Percentiles rank a stretch among this genome's conserved stretches.
phyloP scores from a whole-genome alignment of 2,888 invertebrate species.

The Platycheirus albimanus region DNA sequence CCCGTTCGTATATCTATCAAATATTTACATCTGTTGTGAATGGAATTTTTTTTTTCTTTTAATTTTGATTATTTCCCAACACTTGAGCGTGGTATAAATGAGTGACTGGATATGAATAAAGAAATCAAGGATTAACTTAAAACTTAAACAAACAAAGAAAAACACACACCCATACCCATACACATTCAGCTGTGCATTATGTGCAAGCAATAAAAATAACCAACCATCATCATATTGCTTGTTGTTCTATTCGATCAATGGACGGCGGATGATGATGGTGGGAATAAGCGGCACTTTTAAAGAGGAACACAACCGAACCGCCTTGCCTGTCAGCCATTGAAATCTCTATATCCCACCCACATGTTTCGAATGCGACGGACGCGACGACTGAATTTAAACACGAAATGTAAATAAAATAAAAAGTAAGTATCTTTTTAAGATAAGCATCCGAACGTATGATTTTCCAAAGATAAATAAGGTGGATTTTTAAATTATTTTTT shows the following conservation, averaged over 20 bases:
- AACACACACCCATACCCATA: neutral
- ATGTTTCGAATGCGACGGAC: conserved; percentile 4
- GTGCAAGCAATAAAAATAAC: conserved; percentile 13
- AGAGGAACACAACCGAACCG: conserved; percentile 17
- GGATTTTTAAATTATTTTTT: conserved; percentile 38
- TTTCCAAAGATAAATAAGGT: conserved; percentile 33
- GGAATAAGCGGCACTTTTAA: conserved; percentile 60
- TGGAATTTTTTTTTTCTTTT: conserved; percentile 28
- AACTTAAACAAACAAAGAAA: conserved; percentile 46
- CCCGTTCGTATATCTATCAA: conserved; percentile 51
- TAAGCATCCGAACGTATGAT: conserved; percentile 44
- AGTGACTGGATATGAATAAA: conserved; percentile 45
- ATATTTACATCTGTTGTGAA: conserved; percentile 65
- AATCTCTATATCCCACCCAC: conserved; percentile 57
- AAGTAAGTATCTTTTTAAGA: conserved; percentile 34
- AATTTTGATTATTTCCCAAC: conserved; percentile 35
- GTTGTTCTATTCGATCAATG: conserved; percentile 53
- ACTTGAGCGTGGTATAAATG: conserved; percentile 30
- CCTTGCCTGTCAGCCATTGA: conserved; percentile 44
- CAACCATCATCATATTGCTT: conserved; percentile 12
- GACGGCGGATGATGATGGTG: conserved; percentile 53
- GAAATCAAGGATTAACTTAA: conserved; percentile 63
- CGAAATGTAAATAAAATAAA: conserved; percentile 46
- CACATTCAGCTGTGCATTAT: neutral
- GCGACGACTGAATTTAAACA: conserved; percentile 34